A percentile compares a stretch with the other conserved stretches of the same genome.
Evolutionary conservation across 2,797 vertebrate species (phyloP).

Genomic region (Zenarchopterus dispar): DNA sequence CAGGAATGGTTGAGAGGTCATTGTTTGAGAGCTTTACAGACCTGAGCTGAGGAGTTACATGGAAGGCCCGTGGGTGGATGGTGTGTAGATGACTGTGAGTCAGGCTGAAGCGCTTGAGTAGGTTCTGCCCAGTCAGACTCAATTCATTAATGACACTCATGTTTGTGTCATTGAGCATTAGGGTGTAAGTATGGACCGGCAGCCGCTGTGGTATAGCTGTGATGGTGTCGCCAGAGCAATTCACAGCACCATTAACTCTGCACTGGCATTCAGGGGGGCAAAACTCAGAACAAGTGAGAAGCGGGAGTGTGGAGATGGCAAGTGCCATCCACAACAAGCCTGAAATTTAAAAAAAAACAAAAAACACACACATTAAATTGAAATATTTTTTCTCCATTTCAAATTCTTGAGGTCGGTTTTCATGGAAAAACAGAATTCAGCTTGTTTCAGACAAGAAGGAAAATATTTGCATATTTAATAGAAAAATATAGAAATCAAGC

Average conservation of each 20-base stretch:
- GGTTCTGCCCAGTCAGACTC: slow-evolving; percentile 74
- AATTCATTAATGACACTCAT: slow-evolving; percentile 67
- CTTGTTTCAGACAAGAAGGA: background rate
- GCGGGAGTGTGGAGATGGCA: slow-evolving; percentile 45
- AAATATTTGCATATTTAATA: background rate
- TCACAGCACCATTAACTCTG: fast-evolving
- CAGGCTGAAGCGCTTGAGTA: slow-evolving; percentile 82
- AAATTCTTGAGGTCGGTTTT: background rate
- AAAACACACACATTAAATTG: background rate
- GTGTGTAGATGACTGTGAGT: slow-evolving; percentile 77
- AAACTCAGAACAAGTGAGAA: background rate
- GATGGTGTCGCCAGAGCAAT: slow-evolving; percentile 58
- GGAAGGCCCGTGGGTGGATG: slow-evolving; percentile 84
- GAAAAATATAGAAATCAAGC: background rate
- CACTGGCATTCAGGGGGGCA: slow-evolving; percentile 72
- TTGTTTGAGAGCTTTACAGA: slow-evolving; percentile 84
- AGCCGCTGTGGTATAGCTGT: slow-evolving; percentile 63
- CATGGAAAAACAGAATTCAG: background rate
- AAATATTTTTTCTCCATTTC: background rate
- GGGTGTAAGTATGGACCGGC: slow-evolving; percentile 45
- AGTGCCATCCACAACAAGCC: slow-evolving; percentile 52
- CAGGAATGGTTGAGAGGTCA: slow-evolving; percentile 77
- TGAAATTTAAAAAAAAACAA: slow-evolving; percentile 10
- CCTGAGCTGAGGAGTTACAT: slow-evolving; percentile 76
- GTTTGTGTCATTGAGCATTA: slow-evolving; percentile 71